phyloP scores from a whole-genome alignment of 2,797 vertebrate genomes.

The Ciconia nigra region DNA sequence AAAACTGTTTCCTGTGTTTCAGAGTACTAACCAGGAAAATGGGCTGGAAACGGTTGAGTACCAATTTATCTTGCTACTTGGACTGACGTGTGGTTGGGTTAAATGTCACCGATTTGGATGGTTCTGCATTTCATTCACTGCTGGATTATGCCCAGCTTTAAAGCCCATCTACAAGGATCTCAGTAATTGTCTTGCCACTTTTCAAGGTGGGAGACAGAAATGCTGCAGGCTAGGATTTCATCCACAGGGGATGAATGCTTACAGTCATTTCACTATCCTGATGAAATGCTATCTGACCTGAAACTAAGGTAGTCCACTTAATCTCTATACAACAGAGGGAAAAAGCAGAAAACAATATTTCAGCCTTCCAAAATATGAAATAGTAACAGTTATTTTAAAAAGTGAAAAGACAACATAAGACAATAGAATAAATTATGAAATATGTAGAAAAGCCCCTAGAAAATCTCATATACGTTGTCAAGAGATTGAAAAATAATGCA shows the following conservation, averaged over 20 bases:
- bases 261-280: neutral
- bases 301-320: neutral
- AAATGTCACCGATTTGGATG: constrained; percentile 35
- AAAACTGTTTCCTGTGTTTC: constrained; percentile 13
- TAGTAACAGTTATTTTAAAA: neutral
- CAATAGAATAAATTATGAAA: neutral
- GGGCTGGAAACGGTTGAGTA: constrained; percentile 8
- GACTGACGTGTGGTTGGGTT: neutral
- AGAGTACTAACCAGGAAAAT: constrained; percentile 37
- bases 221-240: neutral
- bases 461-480: neutral
- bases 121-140: constrained; percentile 19
- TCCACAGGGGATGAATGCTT: neutral
- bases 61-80: constrained; percentile 54
- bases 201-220: neutral
- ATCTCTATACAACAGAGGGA: neutral
- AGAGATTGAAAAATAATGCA: neutral
- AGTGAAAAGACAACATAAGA: neutral
- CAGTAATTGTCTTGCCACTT: neutral
- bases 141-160: constrained; percentile 24
- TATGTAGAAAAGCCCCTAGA: neutral
- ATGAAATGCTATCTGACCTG: neutral
- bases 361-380: neutral
- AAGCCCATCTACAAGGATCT: neutral
- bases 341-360: neutral